Evolutionary conservation across 2,113 vertebrate genomes (phyloP).

Genomic region (Carettochelys insculpta): DNA sequence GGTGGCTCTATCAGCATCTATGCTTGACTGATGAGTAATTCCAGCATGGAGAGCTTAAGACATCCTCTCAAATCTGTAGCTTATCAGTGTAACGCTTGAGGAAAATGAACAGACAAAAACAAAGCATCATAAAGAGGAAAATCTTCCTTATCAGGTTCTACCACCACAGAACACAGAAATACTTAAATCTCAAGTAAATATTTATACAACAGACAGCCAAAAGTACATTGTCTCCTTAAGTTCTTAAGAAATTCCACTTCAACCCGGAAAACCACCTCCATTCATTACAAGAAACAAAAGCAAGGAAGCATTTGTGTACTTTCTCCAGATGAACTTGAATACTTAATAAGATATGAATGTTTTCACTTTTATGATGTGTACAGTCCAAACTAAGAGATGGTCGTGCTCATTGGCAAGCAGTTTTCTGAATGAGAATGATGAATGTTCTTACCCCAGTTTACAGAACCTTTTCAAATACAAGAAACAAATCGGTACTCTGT

Average conservation of each 20-base stretch:
- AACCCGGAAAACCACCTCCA: not conserved
- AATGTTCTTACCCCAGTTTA: not conserved
- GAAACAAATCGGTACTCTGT: not conserved
- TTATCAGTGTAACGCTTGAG: not conserved
- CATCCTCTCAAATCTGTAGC: not conserved
- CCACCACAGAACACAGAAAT: not conserved
- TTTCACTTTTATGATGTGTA: not conserved
- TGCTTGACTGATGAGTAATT: not conserved
- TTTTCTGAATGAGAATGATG: not conserved
- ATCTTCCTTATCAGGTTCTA: not conserved
- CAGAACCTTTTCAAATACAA: not conserved
- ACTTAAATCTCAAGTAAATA: not conserved
- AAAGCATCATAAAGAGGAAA: not conserved
- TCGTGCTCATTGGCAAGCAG: not conserved
- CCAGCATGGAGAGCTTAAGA: not conserved
- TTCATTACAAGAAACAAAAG: not conserved
- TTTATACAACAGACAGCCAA: not conserved
- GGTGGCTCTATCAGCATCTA: no score
- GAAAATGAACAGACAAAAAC: not conserved
- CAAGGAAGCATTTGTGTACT: not conserved
- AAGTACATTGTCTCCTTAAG: not conserved
- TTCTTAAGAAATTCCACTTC: not conserved
- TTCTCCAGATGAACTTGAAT: constrained; percentile 19
- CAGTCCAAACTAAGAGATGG: constrained; percentile 18
- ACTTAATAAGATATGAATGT: not conserved